phyloP scores from a whole-genome alignment of 2,888 invertebrate species.

The Polymixis flavicincta region DNA sequence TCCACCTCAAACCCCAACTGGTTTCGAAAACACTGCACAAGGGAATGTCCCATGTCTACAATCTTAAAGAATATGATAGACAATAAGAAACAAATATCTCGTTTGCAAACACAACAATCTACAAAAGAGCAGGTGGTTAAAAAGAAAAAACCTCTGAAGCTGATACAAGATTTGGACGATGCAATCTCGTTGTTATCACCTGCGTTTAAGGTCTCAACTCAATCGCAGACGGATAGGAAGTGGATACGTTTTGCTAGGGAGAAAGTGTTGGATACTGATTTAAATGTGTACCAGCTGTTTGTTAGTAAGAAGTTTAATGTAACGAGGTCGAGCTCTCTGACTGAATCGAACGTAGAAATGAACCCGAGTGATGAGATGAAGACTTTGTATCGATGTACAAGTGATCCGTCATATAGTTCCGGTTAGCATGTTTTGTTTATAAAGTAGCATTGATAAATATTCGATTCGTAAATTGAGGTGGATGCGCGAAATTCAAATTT shows the following conservation, averaged over 20 bases:
- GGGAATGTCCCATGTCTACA: conserved; percentile 72
- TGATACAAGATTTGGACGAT: conserved; percentile 69
- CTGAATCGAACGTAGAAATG: conserved; percentile 62
- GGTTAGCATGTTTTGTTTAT: conserved; percentile 70
- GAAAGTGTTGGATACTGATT: conserved; percentile 66
- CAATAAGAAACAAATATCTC: conserved; percentile 52
- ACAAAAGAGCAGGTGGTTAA: conserved; percentile 44
- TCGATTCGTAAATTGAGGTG: no score
- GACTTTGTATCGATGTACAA: conserved; percentile 81
- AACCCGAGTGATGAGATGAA: conserved; percentile 78
- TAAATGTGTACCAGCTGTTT: conserved; percentile 74
- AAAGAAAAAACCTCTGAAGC: conserved; percentile 52
- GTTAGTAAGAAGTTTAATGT: conserved; percentile 66
- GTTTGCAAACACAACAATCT: not conserved
- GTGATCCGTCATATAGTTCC: conserved; percentile 78
- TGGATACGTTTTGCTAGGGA: conserved; percentile 54
- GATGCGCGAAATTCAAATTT: no score
- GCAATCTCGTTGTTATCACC: conserved; percentile 70
- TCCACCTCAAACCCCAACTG: conserved; percentile 72
- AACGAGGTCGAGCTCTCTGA: conserved; percentile 70
- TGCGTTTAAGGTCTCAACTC: conserved; percentile 71
- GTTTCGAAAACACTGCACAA: conserved; percentile 61
- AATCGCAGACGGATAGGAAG: conserved; percentile 75
- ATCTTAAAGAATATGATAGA: conserved; percentile 69
- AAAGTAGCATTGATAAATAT: conserved; percentile 11